Evolutionary conservation across 2,113 vertebrate species (phyloP).

Genomic region (Orycteropus afer): DNA sequence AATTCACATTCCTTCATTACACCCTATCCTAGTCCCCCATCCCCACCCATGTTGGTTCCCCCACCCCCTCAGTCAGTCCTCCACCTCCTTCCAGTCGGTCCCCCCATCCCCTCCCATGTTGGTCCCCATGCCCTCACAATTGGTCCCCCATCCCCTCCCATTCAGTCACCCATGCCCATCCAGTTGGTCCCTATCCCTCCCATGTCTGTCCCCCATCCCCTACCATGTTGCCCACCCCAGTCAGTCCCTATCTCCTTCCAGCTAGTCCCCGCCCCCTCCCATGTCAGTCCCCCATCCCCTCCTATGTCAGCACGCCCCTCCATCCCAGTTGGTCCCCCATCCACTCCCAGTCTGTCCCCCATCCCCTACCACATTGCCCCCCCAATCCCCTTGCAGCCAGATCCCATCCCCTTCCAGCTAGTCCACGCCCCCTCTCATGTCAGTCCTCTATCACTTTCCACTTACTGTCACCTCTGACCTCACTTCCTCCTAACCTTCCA

Average conservation of each 20-base stretch:
- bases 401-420: too few relatives aligned
- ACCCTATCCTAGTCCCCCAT: not conserved
- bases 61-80: not conserved
- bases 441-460: not conserved
- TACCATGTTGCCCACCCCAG: too few relatives aligned
- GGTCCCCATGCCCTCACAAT: too few relatives aligned
- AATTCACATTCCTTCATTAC: not conserved
- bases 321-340: not conserved
- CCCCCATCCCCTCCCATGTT: not conserved
- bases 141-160: too few relatives aligned
- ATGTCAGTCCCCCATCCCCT: too few relatives aligned
- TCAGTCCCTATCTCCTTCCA: not conserved
- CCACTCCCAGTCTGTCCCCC: not conserved
- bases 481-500: not conserved
- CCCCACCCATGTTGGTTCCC: not conserved
- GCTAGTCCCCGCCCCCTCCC: too few relatives aligned
- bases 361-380: not conserved
- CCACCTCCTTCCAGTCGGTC: not conserved
- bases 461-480: not conserved
- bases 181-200: too few relatives aligned
- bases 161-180: not conserved
- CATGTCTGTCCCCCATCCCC: not conserved
- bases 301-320: not conserved
- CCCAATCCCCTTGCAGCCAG: too few relatives aligned
- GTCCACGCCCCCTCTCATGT: not conserved